These are phyloP conservation scores for Caenorhabditis plicata DNA, from an alignment of 2,888 invertebrate genomes.

Conservation along the genomic window DNA sequence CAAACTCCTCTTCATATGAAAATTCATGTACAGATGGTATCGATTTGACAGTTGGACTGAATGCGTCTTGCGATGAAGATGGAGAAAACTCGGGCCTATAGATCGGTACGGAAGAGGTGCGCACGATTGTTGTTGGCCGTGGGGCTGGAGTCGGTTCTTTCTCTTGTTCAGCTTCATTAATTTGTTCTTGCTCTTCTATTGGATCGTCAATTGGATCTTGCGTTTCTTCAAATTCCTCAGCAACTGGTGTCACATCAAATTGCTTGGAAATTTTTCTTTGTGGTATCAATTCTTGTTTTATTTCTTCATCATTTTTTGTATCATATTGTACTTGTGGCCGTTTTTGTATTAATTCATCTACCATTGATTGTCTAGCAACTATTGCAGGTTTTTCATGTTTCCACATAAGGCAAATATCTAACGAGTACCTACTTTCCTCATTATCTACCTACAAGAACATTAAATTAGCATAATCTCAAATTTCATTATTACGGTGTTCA, in stretches of 20 bases:
- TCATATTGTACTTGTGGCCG: neutral
- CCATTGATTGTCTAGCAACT: constrained; percentile 2
- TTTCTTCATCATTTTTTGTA: neutral
- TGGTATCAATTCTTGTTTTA: constrained; percentile 1
- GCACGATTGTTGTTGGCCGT: no score
- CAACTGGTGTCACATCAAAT: constrained; percentile 24
- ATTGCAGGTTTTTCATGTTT: constrained; percentile 24
- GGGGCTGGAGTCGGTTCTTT: no score
- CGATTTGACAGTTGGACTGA: constrained; percentile 7
- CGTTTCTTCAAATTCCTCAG: neutral
- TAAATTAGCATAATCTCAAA: neutral
- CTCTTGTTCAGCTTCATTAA: neutral
- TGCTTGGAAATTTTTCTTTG: constrained; percentile 18
- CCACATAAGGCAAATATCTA: constrained; percentile 28
- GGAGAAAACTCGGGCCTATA: constrained; percentile 9
- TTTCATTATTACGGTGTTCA: constrained; percentile 19
- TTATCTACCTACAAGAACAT: constrained; percentile 2
- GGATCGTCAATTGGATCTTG: neutral
- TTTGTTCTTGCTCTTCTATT: neutral
- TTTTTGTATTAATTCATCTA: neutral
- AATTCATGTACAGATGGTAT: neutral
- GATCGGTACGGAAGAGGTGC: neutral
- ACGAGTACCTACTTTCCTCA: constrained; percentile 1
- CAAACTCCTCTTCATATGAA: neutral
- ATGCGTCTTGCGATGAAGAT: constrained; percentile 6